Conservation (phyloP, 1,140 invertebrate genomes). For the Oreohelix idahoensis region DNA sequence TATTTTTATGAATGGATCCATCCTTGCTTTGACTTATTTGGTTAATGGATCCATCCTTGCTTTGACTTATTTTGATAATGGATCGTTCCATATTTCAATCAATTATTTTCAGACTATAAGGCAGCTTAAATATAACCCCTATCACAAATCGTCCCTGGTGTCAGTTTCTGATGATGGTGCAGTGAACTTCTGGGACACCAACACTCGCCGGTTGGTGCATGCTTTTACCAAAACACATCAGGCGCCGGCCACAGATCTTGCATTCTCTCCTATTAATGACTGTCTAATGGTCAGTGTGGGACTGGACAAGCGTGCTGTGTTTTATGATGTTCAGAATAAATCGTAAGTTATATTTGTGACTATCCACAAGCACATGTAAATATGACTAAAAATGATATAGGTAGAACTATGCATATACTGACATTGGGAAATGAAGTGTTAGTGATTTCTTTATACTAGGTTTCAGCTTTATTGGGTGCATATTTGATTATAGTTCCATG, state of each 20-base stretch:
- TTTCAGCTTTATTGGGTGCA: too few relatives aligned
- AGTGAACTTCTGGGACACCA: constrained; percentile 71
- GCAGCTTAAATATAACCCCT: constrained; percentile 68
- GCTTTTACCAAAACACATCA: constrained; percentile 63
- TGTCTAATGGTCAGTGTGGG: constrained; percentile 72
- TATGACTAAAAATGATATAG: too few relatives aligned
- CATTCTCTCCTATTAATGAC: constrained; percentile 73
- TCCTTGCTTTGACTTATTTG: too few relatives aligned
- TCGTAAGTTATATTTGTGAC: constrained; percentile 58
- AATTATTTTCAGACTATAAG: constrained; percentile 59
- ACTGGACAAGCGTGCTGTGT: constrained; percentile 72
- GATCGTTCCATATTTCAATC: neutral
- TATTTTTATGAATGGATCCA: too few relatives aligned
- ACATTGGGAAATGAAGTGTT: too few relatives aligned
- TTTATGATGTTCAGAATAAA: constrained; percentile 70
- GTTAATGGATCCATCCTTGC: too few relatives aligned
- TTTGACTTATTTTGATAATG: too few relatives aligned
- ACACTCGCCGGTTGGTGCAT: constrained; percentile 64
- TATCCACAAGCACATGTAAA: too few relatives aligned
- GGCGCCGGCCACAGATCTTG: constrained; percentile 69
- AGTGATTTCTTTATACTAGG: too few relatives aligned
- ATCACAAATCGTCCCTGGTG: constrained; percentile 68
- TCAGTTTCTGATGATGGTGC: constrained; percentile 71
- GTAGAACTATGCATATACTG: too few relatives aligned
- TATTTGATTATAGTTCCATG: too few relatives aligned